phyloP scores from a whole-genome alignment of 92 coral and sea anemone genomes.

The Phenganax stokvisi region DNA sequence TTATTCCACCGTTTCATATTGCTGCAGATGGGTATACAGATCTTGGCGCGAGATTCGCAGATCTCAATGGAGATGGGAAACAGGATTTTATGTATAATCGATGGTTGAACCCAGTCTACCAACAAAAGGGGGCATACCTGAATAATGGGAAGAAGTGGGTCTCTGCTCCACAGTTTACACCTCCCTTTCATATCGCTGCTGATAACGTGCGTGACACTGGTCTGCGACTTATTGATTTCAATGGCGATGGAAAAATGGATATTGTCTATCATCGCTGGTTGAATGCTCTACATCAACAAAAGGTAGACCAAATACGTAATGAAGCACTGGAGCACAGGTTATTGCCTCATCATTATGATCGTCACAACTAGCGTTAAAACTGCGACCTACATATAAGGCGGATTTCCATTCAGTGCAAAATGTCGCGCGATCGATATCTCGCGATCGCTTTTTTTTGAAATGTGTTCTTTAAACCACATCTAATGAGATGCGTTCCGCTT shows the following conservation, averaged over 20 bases:
- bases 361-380: neutral
- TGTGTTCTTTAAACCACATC: no score
- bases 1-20: neutral
- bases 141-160: neutral
- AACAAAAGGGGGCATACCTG: neutral
- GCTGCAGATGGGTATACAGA: neutral
- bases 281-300: neutral
- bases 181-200: neutral
- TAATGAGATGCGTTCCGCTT: no score
- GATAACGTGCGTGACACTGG: neutral
- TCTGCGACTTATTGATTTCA: neutral
- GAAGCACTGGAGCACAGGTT: neutral
- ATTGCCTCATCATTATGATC: neutral
- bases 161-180: neutral
- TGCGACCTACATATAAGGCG: neutral
- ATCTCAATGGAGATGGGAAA: neutral
- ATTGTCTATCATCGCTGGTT: neutral
- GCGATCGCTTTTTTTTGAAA: no score
- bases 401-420: no score
- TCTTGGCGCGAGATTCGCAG: neutral
- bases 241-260: conserved; percentile 12
- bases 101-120: neutral
- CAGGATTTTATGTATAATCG: neutral
- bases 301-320: neutral
- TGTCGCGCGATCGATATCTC: no score